Evolutionary conservation across 1,140 invertebrate genomes (phyloP), one percentile per base, ranked within the genome.

Genomic region (Bicyclus anynana): DNA sequence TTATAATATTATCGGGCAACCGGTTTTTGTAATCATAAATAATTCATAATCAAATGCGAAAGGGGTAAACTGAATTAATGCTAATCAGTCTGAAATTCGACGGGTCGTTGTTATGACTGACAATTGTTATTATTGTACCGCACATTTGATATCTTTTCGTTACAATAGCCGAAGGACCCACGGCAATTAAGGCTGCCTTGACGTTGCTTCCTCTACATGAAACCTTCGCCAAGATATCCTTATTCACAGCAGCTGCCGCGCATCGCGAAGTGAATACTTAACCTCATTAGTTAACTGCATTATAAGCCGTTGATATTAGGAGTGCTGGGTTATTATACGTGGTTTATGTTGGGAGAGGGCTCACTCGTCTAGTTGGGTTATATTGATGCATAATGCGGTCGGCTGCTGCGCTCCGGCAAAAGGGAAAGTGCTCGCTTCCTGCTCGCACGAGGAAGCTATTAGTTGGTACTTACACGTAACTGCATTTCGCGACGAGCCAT

Each of bases 341-440:
- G 5, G 27, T 57, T 66, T 5, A 47, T 23, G 50, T 44, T 54
- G 27, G 58, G 53, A 66, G 55, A 67, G 62, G 59, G 53, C 27
- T 17, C 47, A 55, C 53, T 29, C 17, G 53, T 66, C 63, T 67
- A 65, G 79, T 67, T 59, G 78, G 71, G 59, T 80, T 76, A 80
- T 77, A 76, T 50, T 69, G 73, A 73, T 84, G 72, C 74, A 80
- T 77, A 75, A 68, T 65, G 69, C 69, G 72, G 67, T 75, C 70
- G 83, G 80, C 82, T 85, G 84, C 80, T 84, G 84, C 74, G 80
- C 77, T 67, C 74, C 69, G 80, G 84, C 80, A 84, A 87, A 87
- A 87, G 84, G 80, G 84, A 87, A 87, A 87, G 84, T 87, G 76
- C 66, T 65, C 57, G 74, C 77, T 87, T 84, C 82, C 83, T 84